Conservation (phyloP, 2,797 vertebrate genomes). For the Neostethus bicornis region DNA sequence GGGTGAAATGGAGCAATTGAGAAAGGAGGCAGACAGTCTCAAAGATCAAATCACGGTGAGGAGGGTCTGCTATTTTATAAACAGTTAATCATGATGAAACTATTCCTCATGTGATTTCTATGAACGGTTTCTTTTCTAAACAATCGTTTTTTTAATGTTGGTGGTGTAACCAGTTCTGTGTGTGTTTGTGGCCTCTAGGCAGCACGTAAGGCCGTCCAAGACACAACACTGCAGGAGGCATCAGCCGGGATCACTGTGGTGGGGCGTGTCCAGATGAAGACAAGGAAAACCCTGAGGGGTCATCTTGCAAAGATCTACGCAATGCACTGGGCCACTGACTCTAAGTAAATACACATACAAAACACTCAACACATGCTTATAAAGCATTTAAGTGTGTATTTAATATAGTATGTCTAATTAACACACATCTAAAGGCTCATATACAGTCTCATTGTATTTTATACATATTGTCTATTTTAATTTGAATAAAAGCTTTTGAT, state of each 20-base stretch:
- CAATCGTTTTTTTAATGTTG: neutral
- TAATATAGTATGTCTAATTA: too few species aligned
- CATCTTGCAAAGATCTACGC: conserved; percentile 98
- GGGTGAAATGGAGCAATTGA: conserved; percentile 95
- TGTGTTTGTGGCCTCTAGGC: conserved; percentile 77
- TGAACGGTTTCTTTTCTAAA: neutral
- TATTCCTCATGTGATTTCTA: neutral
- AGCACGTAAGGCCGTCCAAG: conserved; percentile 89
- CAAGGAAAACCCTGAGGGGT: conserved; percentile 92
- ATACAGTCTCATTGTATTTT: too few species aligned
- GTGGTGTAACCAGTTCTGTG: conserved; percentile 10
- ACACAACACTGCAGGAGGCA: conserved; percentile 88
- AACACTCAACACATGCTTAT: conserved; percentile 12
- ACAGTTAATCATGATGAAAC: neutral
- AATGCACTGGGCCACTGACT: conserved; percentile 95
- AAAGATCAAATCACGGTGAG: conserved; percentile 97
- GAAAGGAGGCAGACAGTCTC: conserved; percentile 92
- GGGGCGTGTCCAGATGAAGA: conserved; percentile 91
- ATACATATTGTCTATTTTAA: too few species aligned
- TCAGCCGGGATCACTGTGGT: conserved; percentile 80
- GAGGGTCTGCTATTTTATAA: conserved; percentile 66
- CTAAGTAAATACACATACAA: conserved; percentile 80
- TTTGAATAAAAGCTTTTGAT: neutral
- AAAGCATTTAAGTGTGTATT: conserved; percentile 2
- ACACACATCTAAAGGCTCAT: too few species aligned